Evolutionary conservation across 2,797 vertebrate species (phyloP).

Genomic region (Sebastes variabilis): DNA sequence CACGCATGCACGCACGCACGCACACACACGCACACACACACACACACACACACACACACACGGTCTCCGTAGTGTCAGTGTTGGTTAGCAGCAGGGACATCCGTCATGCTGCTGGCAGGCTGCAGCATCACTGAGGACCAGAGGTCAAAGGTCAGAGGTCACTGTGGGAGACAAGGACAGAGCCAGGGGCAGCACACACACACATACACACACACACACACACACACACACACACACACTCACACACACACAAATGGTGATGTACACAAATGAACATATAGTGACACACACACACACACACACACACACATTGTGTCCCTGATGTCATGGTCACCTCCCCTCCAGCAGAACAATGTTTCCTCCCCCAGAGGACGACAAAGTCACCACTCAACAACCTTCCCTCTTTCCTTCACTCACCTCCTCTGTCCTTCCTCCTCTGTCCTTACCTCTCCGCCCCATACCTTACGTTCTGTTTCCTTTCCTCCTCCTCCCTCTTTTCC

Average conservation of each 20-base stretch:
- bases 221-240: slow-evolving; percentile 4
- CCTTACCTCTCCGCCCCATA: neutral
- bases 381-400: slow-evolving; percentile 56
- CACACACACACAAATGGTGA: slow-evolving; percentile 2
- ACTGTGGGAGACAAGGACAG: slow-evolving; percentile 52
- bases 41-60: neutral
- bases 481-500: neutral
- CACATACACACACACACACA: slow-evolving; percentile 16
- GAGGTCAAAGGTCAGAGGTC: slow-evolving; percentile 56
- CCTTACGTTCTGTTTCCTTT: neutral
- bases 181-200: slow-evolving; percentile 26
- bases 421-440: neutral
- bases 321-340: slow-evolving; percentile 65
- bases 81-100: slow-evolving; percentile 55
- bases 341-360: slow-evolving; percentile 55
- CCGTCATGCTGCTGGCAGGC: slow-evolving; percentile 67
- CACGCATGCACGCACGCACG: neutral
- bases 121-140: slow-evolving; percentile 56
- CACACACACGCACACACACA: neutral
- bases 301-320: neutral
- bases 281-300: too few species aligned
- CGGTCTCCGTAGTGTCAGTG: slow-evolving; percentile 13
- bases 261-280: neutral
- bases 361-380: slow-evolving; percentile 61
- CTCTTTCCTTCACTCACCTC: neutral